phyloP scores from a whole-genome alignment of 2,888 invertebrate species.

The Pseudanteris insignis region DNA sequence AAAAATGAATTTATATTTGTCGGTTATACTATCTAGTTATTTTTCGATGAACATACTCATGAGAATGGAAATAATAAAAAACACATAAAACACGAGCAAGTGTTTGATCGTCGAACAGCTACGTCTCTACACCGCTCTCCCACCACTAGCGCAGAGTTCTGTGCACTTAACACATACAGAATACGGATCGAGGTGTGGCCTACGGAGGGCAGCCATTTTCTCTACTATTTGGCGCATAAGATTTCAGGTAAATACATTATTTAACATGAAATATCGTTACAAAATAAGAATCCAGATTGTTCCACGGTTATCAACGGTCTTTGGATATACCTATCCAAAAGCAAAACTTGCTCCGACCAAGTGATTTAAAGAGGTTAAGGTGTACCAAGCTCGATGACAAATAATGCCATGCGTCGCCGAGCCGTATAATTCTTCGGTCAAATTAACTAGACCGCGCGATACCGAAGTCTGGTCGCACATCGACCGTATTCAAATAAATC shows the following conservation, averaged over 20 bases:
- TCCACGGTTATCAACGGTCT: constrained; percentile 1
- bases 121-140: constrained; percentile 37
- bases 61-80: no score
- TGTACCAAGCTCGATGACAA: constrained; percentile 21
- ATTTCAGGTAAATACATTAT: constrained; percentile 49
- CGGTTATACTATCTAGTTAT: no score
- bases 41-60: no score
- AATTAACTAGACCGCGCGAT: not conserved
- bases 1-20: no score
- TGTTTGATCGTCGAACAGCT: constrained; percentile 5
- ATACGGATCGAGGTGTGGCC: constrained; percentile 50
- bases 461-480: not conserved
- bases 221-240: constrained; percentile 49
- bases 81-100: not conserved
- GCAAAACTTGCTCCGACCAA: constrained; percentile 6
- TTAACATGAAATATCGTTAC: constrained; percentile 25
- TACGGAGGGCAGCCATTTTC: constrained; percentile 51
- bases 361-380: constrained; percentile 38
- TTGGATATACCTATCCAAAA: constrained; percentile 1
- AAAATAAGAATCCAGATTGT: constrained; percentile 15
- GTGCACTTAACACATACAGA: constrained; percentile 46
- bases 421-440: not conserved
- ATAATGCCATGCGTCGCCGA: constrained; percentile 41
- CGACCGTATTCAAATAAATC: no score
- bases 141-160: constrained; percentile 21